These are phyloP conservation scores for Babylonia areolata DNA, from an alignment of 1,140 invertebrate genomes.

Conservation along the genomic window DNA sequence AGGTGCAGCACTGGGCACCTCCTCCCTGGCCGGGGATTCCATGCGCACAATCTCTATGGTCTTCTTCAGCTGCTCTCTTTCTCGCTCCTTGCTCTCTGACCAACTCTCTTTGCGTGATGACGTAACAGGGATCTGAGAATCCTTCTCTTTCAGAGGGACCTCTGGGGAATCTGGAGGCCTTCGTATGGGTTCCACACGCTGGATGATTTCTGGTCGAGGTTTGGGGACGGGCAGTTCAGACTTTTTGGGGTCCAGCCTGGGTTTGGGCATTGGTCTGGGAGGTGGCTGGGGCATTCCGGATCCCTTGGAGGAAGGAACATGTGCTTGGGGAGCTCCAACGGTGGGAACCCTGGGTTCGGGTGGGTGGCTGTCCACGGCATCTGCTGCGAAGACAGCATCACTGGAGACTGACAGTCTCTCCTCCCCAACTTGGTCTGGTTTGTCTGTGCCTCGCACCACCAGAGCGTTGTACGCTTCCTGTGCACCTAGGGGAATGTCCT, in stretches of 20 bases:
- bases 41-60: slow-evolving; percentile 51
- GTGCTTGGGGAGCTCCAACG: neutral
- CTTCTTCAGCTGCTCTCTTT: slow-evolving; percentile 45
- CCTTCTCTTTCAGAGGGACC: slow-evolving; percentile 38
- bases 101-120: slow-evolving; percentile 31
- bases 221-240: slow-evolving; percentile 65
- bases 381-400: slow-evolving; percentile 11
- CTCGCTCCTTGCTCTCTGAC: slow-evolving; percentile 37
- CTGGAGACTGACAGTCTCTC: slow-evolving; percentile 37
- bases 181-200: slow-evolving; percentile 64
- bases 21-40: slow-evolving; percentile 32
- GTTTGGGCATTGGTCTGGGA: slow-evolving; percentile 25
- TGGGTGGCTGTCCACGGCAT: neutral
- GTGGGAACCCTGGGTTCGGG: neutral
- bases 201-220: slow-evolving; percentile 62
- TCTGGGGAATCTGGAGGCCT: slow-evolving; percentile 30
- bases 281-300: slow-evolving; percentile 5
- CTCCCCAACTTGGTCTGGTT: neutral
- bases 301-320: neutral
- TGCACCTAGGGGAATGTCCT: slow-evolving; percentile 77
- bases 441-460: slow-evolving; percentile 83
- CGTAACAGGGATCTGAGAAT: slow-evolving; percentile 41
- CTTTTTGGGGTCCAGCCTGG: slow-evolving; percentile 41
- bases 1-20: neutral
- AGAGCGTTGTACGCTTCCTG: slow-evolving; percentile 94